Base-by-base conservation (phyloP, 1,140 invertebrate species). In the Procambarus clarkii region DNA sequence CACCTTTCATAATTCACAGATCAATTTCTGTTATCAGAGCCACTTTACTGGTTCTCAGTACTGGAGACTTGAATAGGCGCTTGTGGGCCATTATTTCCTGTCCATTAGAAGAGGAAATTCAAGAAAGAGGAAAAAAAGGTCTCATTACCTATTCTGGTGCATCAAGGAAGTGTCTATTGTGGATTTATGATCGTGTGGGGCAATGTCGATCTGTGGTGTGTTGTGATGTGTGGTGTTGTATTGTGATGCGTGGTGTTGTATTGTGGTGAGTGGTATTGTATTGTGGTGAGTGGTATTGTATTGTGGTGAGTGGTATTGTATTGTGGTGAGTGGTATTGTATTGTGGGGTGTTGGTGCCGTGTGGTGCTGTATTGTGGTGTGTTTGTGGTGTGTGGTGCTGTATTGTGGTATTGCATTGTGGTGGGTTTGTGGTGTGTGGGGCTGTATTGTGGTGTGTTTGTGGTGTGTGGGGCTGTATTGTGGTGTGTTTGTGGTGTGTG, bases 1-100 rank as follows among this genome's bases (percentile, higher is more conserved):
- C 69, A 74, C 69, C 69, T 74, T 74, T 74, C 69, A 74, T 74
- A 74, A 74, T 74, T 74, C 69, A 74, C 69, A 74, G 34, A 74
- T 74, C 69, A 74, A 74, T 74, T 74, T 34, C 69, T 74, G n/a
- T 74, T 74, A 74, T 74, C 69, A 74, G 5, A 74, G 69, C 69
- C 69, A 74, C 69, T 74, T 74, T 74, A 34, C n/a, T 34, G 15
- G 69, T 74, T 15, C 69, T 74, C 69, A 11, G 69, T 74, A 74
- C 69, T 9, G 69, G 64, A 74, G 69, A 34, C n/a, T 74, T 74
- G 69, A 74, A 74, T 74, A 24, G 69, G 8, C n/a, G 24, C 7
- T n/a, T 74, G n/a, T 2, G 69, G n/a, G 7, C n/a, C 0, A 21
- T n/a, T n/a, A 34, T 34, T 74, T 24, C 24, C 7, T 7, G n/a